These are phyloP conservation scores for Dromiciops gliroides DNA, from an alignment of 2,113 vertebrate species.

Conservation along the genomic window DNA sequence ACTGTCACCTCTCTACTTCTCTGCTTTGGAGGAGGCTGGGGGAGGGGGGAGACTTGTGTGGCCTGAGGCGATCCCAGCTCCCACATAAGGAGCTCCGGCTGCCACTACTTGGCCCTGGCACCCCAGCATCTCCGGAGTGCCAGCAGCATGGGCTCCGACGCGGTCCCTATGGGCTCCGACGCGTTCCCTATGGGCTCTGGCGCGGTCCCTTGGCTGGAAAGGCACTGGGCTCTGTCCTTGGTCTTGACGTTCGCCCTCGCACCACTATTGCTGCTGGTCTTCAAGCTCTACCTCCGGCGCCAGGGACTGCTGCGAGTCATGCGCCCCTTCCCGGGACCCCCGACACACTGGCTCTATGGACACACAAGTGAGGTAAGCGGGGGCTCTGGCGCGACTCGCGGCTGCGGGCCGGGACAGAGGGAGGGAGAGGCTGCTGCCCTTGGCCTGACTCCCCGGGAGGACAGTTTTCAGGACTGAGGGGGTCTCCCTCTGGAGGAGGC, in stretches of 20 bases:
- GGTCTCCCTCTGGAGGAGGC: no score
- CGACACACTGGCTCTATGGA: conserved; percentile 79
- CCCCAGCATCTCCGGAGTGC: neutral
- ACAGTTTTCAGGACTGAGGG: no score
- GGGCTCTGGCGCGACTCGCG: no score
- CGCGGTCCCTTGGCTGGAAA: neutral
- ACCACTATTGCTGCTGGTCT: neutral
- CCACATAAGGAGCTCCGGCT: neutral
- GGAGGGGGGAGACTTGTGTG: neutral
- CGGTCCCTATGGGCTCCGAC: accelerated
- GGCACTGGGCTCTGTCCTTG: neutral
- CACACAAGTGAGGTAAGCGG: conserved; percentile 1
- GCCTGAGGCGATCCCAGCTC: neutral
- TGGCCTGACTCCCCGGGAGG: neutral
- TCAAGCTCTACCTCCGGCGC: conserved; percentile 47
- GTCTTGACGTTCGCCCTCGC: neutral
- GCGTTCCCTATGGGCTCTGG: neutral
- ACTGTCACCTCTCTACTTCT: neutral
- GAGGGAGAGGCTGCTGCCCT: neutral
- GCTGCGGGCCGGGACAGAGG: neutral
- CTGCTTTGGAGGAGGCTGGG: neutral
- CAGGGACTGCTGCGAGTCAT: conserved; percentile 42
- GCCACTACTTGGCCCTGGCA: accelerated
- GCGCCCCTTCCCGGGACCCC: conserved; percentile 77
- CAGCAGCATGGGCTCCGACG: neutral